These are phyloP conservation scores for Chaetodon auriga DNA, from an alignment of 2,113 vertebrate genomes.

Conservation along the genomic window DNA sequence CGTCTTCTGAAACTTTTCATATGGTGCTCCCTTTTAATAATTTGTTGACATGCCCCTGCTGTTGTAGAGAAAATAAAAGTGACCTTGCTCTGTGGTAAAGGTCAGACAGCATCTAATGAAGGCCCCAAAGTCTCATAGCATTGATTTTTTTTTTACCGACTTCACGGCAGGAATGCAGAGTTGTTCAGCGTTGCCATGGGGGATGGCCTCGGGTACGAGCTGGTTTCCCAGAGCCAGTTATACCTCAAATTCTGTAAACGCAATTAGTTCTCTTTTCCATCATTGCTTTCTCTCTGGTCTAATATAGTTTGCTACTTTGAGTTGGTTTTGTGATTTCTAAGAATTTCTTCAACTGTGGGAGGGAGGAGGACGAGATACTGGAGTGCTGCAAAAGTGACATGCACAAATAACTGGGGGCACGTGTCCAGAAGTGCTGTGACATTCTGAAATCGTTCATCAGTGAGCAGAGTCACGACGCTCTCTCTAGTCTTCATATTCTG, in stretches of 20 bases:
- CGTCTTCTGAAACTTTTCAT: slow-evolving; percentile 74
- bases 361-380: neutral
- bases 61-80: slow-evolving; percentile 76
- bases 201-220: slow-evolving; percentile 56
- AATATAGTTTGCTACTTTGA: neutral
- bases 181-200: slow-evolving; percentile 62
- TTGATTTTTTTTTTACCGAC: slow-evolving; percentile 71
- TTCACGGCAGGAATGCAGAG: slow-evolving; percentile 68
- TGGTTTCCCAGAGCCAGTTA: slow-evolving; percentile 55
- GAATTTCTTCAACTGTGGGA: neutral
- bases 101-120: slow-evolving; percentile 79
- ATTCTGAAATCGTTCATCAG: slow-evolving; percentile 71
- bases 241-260: slow-evolving; percentile 60
- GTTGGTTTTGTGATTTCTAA: slow-evolving; percentile 8
- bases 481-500: slow-evolving; percentile 65
- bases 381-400: slow-evolving; percentile 10
- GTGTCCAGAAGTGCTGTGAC: slow-evolving; percentile 56
- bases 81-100: slow-evolving; percentile 74
- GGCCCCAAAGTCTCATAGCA: slow-evolving; percentile 62
- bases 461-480: slow-evolving; percentile 54
- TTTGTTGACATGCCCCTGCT: slow-evolving; percentile 79
- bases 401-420: slow-evolving; percentile 28
- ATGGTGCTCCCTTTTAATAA: slow-evolving; percentile 70
- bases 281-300: slow-evolving; percentile 39
- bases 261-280: slow-evolving; percentile 49